These are phyloP conservation scores for Rhodeus uyekii DNA, from an alignment of 2,797 vertebrate species.

Conservation along the genomic window DNA sequence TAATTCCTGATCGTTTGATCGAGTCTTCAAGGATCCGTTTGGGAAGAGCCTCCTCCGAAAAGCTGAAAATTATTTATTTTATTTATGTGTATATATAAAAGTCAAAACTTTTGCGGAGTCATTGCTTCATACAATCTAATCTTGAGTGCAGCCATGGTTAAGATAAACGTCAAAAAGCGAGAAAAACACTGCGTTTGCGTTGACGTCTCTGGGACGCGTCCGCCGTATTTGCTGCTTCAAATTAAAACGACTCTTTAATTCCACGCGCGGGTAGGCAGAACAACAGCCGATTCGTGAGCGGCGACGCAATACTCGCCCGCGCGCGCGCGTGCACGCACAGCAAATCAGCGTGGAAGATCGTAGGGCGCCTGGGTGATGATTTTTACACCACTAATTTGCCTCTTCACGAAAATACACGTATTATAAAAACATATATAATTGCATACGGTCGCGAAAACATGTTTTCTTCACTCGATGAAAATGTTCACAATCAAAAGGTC, in stretches of 20 bases:
- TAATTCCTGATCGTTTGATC: conserved; percentile 40
- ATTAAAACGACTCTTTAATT: conserved; percentile 40
- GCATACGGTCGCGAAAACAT: conserved; percentile 4
- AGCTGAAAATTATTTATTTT: not conserved
- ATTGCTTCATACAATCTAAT: conserved; percentile 56
- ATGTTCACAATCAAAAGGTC: conserved; percentile 12
- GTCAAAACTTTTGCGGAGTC: conserved; percentile 65
- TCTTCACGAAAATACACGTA: not conserved
- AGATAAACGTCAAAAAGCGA: not conserved
- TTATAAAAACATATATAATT: not conserved
- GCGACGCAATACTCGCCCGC: conserved; percentile 45
- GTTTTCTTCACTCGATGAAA: not conserved
- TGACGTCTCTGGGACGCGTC: not conserved
- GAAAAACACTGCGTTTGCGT: not conserved
- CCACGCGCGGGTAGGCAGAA: conserved; percentile 58
- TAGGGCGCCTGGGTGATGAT: conserved; percentile 13
- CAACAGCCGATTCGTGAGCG: conserved; percentile 64
- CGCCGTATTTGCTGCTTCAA: not conserved
- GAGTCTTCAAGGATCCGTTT: not conserved
- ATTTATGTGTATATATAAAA: too few relatives aligned
- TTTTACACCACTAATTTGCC: not conserved
- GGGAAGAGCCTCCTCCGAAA: not conserved
- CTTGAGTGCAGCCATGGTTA: conserved; percentile 66
- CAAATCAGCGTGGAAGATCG: conserved; percentile 5
- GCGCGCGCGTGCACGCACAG: not conserved